Evolutionary conservation across 1,140 invertebrate genomes (phyloP).

Genomic region (Pygmarrhopalites habei): DNA sequence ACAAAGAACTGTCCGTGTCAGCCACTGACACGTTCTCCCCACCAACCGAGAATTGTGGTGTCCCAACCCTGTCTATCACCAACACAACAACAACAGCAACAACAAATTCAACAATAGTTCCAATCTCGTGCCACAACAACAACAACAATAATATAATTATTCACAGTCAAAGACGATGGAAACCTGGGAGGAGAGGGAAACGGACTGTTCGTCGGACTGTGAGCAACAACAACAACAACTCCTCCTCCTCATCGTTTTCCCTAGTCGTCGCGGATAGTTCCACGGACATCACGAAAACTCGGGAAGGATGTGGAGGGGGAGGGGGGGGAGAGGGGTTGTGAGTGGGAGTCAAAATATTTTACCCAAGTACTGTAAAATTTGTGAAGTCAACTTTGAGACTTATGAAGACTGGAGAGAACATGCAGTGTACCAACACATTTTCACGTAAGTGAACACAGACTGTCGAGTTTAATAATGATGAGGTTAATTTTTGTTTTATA

Average conservation of each 20-base stretch:
- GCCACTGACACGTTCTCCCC: not conserved
- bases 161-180: not conserved
- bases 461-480: too few species aligned
- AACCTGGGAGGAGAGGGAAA: not conserved
- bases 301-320: not conserved
- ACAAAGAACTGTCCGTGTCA: not conserved
- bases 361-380: conserved; percentile 6
- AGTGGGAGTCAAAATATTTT: not conserved
- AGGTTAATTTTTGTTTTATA: too few species aligned
- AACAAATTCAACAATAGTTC: not conserved
- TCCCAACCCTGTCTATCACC: not conserved
- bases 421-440: conserved; percentile 23
- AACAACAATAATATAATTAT: not conserved
- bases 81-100: not conserved
- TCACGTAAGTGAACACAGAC: too few species aligned
- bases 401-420: conserved; percentile 24
- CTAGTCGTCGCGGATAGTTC: too few species aligned
- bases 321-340: not conserved
- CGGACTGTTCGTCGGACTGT: too few species aligned
- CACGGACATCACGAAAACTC: too few species aligned
- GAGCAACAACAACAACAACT: too few species aligned
- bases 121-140: not conserved
- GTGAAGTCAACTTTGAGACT: conserved; percentile 7
- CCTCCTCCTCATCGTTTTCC: too few species aligned
- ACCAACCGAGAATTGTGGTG: not conserved